Conservation (phyloP, 2,888 invertebrate genomes). For the Luffia ferchaultella region DNA sequence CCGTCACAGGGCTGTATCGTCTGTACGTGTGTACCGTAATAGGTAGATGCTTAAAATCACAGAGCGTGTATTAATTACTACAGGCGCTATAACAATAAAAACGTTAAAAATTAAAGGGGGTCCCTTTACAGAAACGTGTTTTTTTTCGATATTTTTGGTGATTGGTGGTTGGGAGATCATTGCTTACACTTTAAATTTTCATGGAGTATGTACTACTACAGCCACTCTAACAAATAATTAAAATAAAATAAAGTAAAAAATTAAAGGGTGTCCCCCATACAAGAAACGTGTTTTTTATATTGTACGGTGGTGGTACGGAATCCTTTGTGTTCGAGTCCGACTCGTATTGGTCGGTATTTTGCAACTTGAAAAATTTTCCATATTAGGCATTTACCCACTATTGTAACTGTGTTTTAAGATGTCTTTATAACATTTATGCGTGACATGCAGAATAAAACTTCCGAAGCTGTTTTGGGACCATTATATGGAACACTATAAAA, state of each 20-base stretch:
- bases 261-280: background rate
- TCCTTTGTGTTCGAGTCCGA: background rate
- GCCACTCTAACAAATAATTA: too few species aligned
- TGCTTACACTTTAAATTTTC: too few species aligned
- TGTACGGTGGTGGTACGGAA: background rate
- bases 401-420: background rate
- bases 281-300: background rate
- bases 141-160: too few species aligned
- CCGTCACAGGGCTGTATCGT: too few species aligned
- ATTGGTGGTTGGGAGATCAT: too few species aligned
- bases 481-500: background rate
- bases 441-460: background rate
- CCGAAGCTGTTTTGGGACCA: background rate
- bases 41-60: background rate
- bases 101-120: too few species aligned
- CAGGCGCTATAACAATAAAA: background rate
- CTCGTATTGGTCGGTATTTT: background rate
- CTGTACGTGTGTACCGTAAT: too few species aligned
- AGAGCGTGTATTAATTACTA: background rate
- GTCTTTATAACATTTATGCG: background rate
- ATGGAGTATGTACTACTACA: too few species aligned
- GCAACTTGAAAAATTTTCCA: background rate
- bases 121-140: too few species aligned
- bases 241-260: too few species aligned
- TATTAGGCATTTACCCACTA: background rate